Evolutionary conservation across 2,888 invertebrate genomes (phyloP).

Genomic region (Euplexia lucipara): DNA sequence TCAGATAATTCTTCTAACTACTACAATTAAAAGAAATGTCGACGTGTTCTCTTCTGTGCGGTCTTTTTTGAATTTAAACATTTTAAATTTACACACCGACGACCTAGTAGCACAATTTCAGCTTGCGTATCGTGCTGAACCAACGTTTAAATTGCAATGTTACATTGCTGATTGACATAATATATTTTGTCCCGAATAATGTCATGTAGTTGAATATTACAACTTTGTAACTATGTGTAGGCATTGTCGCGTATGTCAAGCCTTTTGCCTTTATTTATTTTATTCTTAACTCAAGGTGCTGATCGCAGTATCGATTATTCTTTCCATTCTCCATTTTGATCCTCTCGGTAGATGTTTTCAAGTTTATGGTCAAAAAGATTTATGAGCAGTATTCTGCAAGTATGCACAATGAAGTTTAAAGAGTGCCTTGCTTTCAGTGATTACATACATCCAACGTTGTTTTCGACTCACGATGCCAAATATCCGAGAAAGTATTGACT

Average conservation of each 20-base stretch:
- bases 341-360: slow-evolving; percentile 4
- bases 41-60: slow-evolving; percentile 27
- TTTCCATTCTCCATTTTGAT: slow-evolving; percentile 19
- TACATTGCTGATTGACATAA: slow-evolving; percentile 55
- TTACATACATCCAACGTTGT: slow-evolving; percentile 69
- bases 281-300: slow-evolving; percentile 8
- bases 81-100: slow-evolving; percentile 49
- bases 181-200: slow-evolving; percentile 38
- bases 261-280: slow-evolving; percentile 25
- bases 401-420: slow-evolving; percentile 40
- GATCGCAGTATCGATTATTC: slow-evolving; percentile 15
- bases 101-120: slow-evolving; percentile 62
- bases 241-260: slow-evolving; percentile 8
- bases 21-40: slow-evolving; percentile 29
- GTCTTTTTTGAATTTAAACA: slow-evolving; percentile 27
- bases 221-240: slow-evolving; percentile 30
- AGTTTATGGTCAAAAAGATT: slow-evolving; percentile 24
- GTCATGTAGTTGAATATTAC: slow-evolving; percentile 38
- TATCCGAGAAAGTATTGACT: slow-evolving; percentile 76
- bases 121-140: slow-evolving; percentile 45
- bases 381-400: slow-evolving; percentile 22
- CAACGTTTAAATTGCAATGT: slow-evolving; percentile 48
- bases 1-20: slow-evolving; percentile 1
- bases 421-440: slow-evolving; percentile 56
- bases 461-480: slow-evolving; percentile 74